Base-by-base conservation (phyloP, 2,113 vertebrate genomes). In the Nibea coibor region DNA sequence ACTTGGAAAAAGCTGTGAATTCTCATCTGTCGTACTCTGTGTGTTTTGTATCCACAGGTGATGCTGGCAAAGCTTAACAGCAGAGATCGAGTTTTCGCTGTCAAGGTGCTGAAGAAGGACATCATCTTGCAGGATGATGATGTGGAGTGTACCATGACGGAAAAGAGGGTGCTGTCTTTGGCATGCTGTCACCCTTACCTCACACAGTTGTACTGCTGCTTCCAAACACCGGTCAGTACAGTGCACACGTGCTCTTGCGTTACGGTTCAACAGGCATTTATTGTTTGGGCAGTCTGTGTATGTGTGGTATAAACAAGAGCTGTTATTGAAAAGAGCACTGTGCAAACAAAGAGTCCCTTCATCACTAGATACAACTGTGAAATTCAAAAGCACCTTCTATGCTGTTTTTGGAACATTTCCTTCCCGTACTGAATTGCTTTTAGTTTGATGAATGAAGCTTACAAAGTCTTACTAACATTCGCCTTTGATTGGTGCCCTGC, bases 21-120 rank as follows among this genome's bases (percentile, higher is more conserved):
- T n/a, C 42, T 59, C 20, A 51, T 70, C 42, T 8, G 2, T 77
- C 20, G 0, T 15, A 26, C 43, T 61, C 10, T 57, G 50, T 65
- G 14, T 31, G 1, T 81, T 61, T 54, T n/a, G 4, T 65, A 9
- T 76, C 43, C 87, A 17, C 83, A 99, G 98, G 98, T 99, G 92
- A 97, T 99, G 98, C 93, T 99, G 63, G 97, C 97, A 4, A 96
- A 95, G 87, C 94, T 97, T 66, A 97, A 97, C 19, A 85, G 91
- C 35, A 95, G 89, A 0, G 96, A 96, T 42, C 94, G 90, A 2
- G 96, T 99, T 9, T 99, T 97, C 3, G 98, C 98, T 0, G 96
- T 99, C 84, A 99, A 99, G 91, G 96, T 99, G 85, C 89, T 99
- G 82, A 99, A 99, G 92, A 99, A 99, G 90, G 98, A 99, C 11